phyloP scores from a whole-genome alignment of 2,888 invertebrate species.

The Malachius bipustulatus region DNA sequence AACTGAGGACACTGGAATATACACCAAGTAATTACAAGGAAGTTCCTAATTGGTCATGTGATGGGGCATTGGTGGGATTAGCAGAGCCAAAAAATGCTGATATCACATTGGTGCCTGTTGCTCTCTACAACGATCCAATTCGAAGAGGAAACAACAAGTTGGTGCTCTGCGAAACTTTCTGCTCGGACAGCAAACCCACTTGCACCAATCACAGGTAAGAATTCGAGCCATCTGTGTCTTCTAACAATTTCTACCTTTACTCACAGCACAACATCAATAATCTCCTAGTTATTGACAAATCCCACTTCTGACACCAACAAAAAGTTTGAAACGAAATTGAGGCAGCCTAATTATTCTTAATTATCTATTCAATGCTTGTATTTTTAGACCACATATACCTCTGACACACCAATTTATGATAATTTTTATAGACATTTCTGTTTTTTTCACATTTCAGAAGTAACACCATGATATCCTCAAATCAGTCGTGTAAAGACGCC shows the following conservation, averaged over 20 bases:
- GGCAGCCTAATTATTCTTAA: too few species aligned
- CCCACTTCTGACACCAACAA: too few species aligned
- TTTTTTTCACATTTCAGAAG: too few species aligned
- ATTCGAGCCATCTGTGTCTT: too few species aligned
- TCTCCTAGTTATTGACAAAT: too few species aligned
- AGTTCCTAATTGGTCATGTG: neutral
- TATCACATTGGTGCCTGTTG: slow-evolving; percentile 62
- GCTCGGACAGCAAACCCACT: slow-evolving; percentile 46
- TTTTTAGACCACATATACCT: too few species aligned
- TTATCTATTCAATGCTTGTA: too few species aligned
- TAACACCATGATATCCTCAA: slow-evolving; percentile 40
- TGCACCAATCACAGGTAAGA: neutral
- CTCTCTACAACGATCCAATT: slow-evolving; percentile 72
- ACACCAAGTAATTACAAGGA: neutral
- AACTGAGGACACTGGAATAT: neutral
- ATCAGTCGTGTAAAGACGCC: slow-evolving; percentile 48
- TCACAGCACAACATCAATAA: too few species aligned
- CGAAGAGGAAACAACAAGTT: slow-evolving; percentile 60
- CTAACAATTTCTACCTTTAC: too few species aligned
- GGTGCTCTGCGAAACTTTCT: slow-evolving; percentile 67
- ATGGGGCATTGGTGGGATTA: neutral
- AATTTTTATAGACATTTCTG: too few species aligned
- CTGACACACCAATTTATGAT: too few species aligned
- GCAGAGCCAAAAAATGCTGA: slow-evolving; percentile 58
- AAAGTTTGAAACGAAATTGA: too few species aligned